Percentiles rank a stretch among this genome's conserved stretches.
phyloP scores from a whole-genome alignment of 2,113 vertebrate species.

The Donacobius atricapilla region DNA sequence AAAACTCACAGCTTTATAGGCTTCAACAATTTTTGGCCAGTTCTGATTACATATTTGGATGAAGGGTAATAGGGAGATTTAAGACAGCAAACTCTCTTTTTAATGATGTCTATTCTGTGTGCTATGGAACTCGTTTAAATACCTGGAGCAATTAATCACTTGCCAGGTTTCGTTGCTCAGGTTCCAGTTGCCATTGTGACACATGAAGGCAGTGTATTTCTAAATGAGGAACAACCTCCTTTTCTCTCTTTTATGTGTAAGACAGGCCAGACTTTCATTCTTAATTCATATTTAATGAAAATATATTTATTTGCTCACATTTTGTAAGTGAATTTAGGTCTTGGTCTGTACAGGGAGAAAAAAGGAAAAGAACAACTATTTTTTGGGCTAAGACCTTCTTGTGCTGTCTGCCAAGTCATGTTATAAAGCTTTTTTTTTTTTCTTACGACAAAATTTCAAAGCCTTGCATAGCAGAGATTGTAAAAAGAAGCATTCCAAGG shows the following conservation, averaged over 20 bases:
- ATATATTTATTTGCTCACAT: background rate
- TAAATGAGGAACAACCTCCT: background rate
- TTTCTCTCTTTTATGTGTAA: background rate
- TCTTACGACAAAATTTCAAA: background rate
- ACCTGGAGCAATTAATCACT: background rate
- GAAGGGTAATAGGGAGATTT: background rate
- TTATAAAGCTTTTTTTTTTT: background rate
- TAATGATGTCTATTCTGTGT: background rate
- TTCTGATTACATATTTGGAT: background rate
- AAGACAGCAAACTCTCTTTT: background rate
- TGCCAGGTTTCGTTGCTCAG: background rate
- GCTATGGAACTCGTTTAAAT: background rate
- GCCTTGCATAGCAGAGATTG: background rate
- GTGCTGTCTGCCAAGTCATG: background rate
- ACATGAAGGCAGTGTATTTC: background rate
- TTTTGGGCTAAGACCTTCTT: background rate
- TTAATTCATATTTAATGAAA: constrained; percentile 33
- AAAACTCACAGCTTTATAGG: background rate
- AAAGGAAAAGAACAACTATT: background rate
- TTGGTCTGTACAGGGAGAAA: background rate
- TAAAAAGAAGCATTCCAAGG: background rate
- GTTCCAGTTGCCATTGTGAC: background rate
- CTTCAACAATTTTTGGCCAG: background rate
- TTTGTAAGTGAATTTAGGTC: constrained; percentile 20
- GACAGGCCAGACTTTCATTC: background rate